Evolutionary conservation across 2,888 invertebrate species (phyloP), one percentile per base, ranked within the genome.

Genomic region (Orthosia cruda): DNA sequence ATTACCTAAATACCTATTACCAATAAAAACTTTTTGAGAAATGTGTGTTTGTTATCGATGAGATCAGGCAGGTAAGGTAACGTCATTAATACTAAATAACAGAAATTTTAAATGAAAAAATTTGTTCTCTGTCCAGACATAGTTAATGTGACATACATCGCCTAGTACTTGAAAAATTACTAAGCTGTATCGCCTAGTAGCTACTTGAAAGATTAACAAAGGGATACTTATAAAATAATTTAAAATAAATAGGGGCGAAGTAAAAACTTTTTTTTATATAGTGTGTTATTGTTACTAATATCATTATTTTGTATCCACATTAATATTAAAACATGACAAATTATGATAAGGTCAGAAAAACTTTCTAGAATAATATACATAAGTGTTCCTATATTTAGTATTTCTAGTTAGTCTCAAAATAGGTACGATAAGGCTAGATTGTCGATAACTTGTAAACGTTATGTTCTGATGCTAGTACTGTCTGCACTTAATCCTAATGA

Each of bases 251-350:
- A 2, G 3, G n/a, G 11, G 0, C 52, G 2, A n/a, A 52, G 15
- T n/a, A 45, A 59, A 15, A 61, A 61, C 5, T 20, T 20, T 40
- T 45, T n/a, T n/a, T n/a, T n/a, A n/a, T n/a, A 13, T 45, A 23
- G 73, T 49, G 18, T 12, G 45, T 40, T 26, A 20, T n/a, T 45
- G 45, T 64, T n/a, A 32, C 45, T 15, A 40, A 54, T 16, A 45
- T 15, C 11, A 47, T 4, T 3, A 65, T 20, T 52, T 52, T 40
- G 45, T 50, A 23, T 50, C 20, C 12, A 18, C 4, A 59, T 52
- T 3, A 32, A 20, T 72, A 70, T 20, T 45, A 52, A 52, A 61
- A 71, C 32, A 15, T 61, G 12, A 61, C 11, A 20, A 40, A 32
- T 52, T 52, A 59, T 67, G 32, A 52, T 59, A 13, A 23, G 12